Evolutionary conservation across 1,140 invertebrate species (phyloP), one percentile per base, ranked within the genome.

Genomic region (Bombus confusus): DNA sequence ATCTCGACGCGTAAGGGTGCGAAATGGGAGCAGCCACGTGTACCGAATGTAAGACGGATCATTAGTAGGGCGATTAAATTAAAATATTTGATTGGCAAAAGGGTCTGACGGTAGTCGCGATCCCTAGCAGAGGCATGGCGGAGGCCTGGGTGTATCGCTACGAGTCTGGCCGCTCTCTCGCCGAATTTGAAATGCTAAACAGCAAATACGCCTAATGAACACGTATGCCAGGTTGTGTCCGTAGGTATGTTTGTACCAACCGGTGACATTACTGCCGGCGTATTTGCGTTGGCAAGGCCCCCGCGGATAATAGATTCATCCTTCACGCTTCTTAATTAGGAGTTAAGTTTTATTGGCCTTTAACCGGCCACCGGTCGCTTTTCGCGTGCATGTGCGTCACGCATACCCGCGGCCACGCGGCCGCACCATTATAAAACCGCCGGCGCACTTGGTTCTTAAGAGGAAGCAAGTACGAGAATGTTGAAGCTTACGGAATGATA

Each of bases 191-290:
- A 95, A 95, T 95, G 94, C 94, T 95, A 95, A 95, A 93, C 93
- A 94, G 94, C 92, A 94, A 95, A 95, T 95, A 94, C 92, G 93
- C 93, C 94, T 95, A 95, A 95, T 95, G 94, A 95, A 95, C 94
- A 95, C 93, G 94, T 95, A 95, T 92, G 94, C 93, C 93, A 91
- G 91, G 77, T 86, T 87, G 84, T 91, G 92, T 94, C 91, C 89
- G 91, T 93, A 86, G 86, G 88, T 92, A 93, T 93, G 94, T 94
- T 94, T 94, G 93, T 94, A 93, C 90, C 93, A 93, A 90, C 88
- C 59, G 87, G 88, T 89, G 92, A 93, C 93, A 92, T 94, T 94
- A 93, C 91, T 91, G 91, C 90, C 91, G 87, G 87, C 91, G 89
- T 93, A 92, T 93, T 92, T 92, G 91, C 91, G 91, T 90, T 91